These are phyloP conservation scores for Triops cancriformis DNA, from an alignment of 1,140 invertebrate species.

Conservation along the genomic window DNA sequence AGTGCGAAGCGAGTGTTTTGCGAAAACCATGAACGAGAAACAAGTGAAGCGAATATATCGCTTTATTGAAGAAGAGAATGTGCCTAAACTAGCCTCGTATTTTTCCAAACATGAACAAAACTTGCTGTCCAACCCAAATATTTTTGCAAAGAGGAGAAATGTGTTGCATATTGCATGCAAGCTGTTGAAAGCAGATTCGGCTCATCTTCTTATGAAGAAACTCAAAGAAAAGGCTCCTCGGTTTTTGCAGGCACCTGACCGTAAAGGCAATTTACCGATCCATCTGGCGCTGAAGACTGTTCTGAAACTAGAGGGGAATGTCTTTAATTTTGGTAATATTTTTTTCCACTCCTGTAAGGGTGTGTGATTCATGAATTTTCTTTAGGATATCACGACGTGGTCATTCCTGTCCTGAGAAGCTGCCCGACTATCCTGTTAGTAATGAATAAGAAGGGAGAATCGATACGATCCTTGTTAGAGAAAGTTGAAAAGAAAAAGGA, in stretches of 20 bases:
- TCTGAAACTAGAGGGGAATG: slow-evolving; percentile 11
- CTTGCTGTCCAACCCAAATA: not conserved
- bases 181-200: slow-evolving; percentile 3
- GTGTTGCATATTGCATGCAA: slow-evolving; percentile 19
- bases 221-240: not conserved
- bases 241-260: not conserved
- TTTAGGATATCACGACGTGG: slow-evolving; percentile 19
- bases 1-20: not conserved
- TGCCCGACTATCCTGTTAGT: not conserved
- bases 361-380: not conserved
- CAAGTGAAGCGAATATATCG: not conserved
- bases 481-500: slow-evolving; percentile 9
- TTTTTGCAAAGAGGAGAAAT: slow-evolving; percentile 14
- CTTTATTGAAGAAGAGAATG: not conserved
- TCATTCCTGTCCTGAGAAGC: slow-evolving; percentile 15
- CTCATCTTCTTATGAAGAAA: not conserved
- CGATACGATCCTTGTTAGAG: slow-evolving; percentile 15
- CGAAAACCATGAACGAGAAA: not conserved
- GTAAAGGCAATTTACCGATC: slow-evolving; percentile 18
- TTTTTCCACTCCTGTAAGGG: not conserved
- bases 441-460: not conserved
- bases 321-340: slow-evolving; percentile 15
- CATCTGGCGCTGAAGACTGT: slow-evolving; percentile 21
- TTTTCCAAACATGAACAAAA: not conserved
- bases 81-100: not conserved